Base-by-base conservation (phyloP, 2,888 invertebrate species). In the Ischnus inquisitorius region DNA sequence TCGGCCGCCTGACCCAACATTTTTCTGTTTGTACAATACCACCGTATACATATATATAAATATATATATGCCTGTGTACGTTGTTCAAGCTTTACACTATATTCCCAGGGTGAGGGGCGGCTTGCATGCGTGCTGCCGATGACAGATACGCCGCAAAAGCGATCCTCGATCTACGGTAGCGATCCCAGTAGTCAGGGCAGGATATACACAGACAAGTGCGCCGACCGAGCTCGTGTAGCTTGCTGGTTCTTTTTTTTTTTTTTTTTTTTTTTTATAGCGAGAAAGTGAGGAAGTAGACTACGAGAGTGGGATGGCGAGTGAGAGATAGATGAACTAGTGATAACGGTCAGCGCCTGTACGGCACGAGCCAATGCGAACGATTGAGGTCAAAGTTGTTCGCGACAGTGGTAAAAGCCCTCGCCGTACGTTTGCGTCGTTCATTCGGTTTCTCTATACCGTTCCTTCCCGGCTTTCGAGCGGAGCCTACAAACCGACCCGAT, bases 321-420 rank as follows among this genome's bases (percentile, higher is more conserved):
- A 46, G 72, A 43, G 28, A 62, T 25, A 43, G 46, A 62, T 43
- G 57, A 28, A 79, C 83, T 69, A 75, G 82, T 79, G 83, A 83
- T 83, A 83, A 65, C 75, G 83, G 79, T 75, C 79, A 79, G 79
- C 65, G 75, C 41, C 65, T 64, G 79, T 79, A 74, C 67, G 19
- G 41, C 41, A 25, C 57, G 79, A 83, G 79, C 88, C 88, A 88
- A 90, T 89, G 89, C 88, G 87, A 87, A 87, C 88, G 87, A 92
- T 92, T 88, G 90, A 88, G 92, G 92, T 92, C 92, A 92, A 90
- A 91, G 91, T 90, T 92, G 89, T 90, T 90, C 88, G 86, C 86
- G 86, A 86, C 84, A 83, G 85, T 85, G 85, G 82, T 82, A 78
- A 81, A 80, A 54, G 71, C 72, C 75, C 74, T 71, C 80, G 25